Evolutionary conservation across 2,797 vertebrate genomes (phyloP), one percentile per base, ranked within the genome.

Genomic region (Melanotaenia boesemani): DNA sequence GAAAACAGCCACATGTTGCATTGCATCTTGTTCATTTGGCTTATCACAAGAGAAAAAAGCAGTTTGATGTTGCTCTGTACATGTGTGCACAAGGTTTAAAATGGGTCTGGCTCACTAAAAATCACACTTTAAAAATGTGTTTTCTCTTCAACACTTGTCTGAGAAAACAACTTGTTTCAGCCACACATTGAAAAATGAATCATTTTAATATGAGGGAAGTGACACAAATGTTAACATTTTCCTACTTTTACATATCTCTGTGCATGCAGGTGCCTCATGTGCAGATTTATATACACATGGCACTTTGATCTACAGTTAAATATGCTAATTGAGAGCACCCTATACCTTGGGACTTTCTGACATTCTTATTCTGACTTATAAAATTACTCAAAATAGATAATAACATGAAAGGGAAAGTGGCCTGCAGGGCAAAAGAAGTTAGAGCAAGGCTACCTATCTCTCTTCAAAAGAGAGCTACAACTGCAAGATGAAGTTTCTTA

Each of bases 331-430:
- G 70, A 75, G 28, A 73, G 56, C 56, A 54, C 48, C 59, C 26
- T 44, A 69, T 63, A 68, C 36, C 66, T 64, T 22, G 4, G 72
- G 71, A 76, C 70, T 74, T 72, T 34, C 58, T 70, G 26, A 66
- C 73, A 64, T 48, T 63, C 36, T 58, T 34, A 20, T 5, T 30
- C 28, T 60, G 69, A 80, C 65, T 81, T 70, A 24, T 72, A 15
- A 85, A 84, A 72, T 74, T 52, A 71, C 50, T 58, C 7, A 16
- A 65, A 48, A 76, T 56, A 67, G 84, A 85, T 89, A 80, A 84
- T 72, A 68, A 83, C 73, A 87, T 89, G 70, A 87, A 90, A 90
- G 89, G 66, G 69, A 83, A 69, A 57, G 63, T 2, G 0, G 36
- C 67, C 78, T 73, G 63, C 61, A 48, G 76, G 63, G 63, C 63